Percentiles rank a stretch among this genome's conserved stretches.
These are phyloP conservation scores for Plagodis dolabraria DNA, from an alignment of 2,888 invertebrate genomes.

Conservation along the genomic window DNA sequence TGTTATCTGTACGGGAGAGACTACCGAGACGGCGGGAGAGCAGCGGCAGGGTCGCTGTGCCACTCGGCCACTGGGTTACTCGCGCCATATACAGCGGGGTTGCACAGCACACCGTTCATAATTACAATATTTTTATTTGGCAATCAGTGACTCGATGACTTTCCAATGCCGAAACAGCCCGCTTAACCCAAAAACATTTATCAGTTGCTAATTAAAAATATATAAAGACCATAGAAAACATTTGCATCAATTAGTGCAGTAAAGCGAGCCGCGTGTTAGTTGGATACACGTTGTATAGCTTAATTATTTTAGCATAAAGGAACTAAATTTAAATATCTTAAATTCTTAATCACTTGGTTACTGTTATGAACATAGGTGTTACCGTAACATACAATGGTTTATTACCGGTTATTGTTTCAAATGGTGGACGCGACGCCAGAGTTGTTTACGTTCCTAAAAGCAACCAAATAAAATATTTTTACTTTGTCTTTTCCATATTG, in stretches of 20 bases:
- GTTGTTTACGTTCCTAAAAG: no score
- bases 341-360: no score
- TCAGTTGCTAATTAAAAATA: slow-evolving; percentile 3
- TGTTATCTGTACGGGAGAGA: slow-evolving; percentile 30
- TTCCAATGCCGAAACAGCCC: slow-evolving; percentile 34
- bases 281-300: no score
- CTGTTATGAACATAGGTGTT: no score
- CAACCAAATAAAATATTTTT: no score
- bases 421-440: no score
- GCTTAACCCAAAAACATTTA: slow-evolving; percentile 11
- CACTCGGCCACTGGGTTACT: slow-evolving; percentile 59
- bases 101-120: slow-evolving; percentile 42
- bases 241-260: not conserved
- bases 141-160: slow-evolving; percentile 42
- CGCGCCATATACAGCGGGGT: slow-evolving; percentile 48
- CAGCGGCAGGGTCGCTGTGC: slow-evolving; percentile 34
- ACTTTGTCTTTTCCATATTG: no score
- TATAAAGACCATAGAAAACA: not conserved
- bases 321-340: no score
- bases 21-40: slow-evolving; percentile 14
- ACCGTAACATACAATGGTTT: no score
- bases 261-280: no score
- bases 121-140: slow-evolving; percentile 46
- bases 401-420: no score
- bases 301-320: no score